Evolutionary conservation across 2,113 vertebrate genomes (phyloP), one percentile per base, ranked within the genome.

Genomic region (Solenodon paradoxus): DNA sequence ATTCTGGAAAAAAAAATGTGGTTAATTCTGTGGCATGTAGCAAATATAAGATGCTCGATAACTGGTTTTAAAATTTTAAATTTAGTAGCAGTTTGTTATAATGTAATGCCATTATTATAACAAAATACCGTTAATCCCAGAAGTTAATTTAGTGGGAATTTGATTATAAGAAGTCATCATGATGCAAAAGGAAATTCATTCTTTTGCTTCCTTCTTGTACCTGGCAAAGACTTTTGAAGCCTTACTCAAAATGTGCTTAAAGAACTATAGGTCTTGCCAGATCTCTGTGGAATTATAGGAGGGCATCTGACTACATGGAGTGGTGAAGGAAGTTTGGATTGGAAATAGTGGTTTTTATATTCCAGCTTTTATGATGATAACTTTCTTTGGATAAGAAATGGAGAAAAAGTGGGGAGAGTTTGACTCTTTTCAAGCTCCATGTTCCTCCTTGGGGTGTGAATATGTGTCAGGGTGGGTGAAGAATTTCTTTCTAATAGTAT

Each of bases 181-280:
- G 80, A 81, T 93, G 24, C 9, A 84, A 69, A 68, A 75, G 30
- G 38, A 88, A 91, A 82, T 0, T 40, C 11, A n/a, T 95, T 87
- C n/a, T 81, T 87, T 66, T 80, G 64, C 26, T 84, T 95, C 64
- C 28, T 90, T 32, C 51, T 84, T 94, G 35, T 72, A 45, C 40
- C 28, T 77, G 75, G 82, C 40, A 80, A 91, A 84, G 64, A 28
- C 4, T 88, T 28, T 13, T 92, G 68, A 42, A 71, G 69, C 17
- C 5, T 59, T 88, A 47, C 81, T 84, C 7, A 71, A 92, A 96
- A 84, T 66, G n/a, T 94, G 13, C 66, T 86, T 81, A 42, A 93
- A 71, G 64, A 95, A 63, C 81, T 92, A 1, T 7, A 81, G 66
- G 47, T 53, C 49, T 82, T 45, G 51, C n/a, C 72, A 92, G 38